Evolutionary conservation across 2,113 vertebrate species (phyloP).

Genomic region (Muntiacus muntjak): DNA sequence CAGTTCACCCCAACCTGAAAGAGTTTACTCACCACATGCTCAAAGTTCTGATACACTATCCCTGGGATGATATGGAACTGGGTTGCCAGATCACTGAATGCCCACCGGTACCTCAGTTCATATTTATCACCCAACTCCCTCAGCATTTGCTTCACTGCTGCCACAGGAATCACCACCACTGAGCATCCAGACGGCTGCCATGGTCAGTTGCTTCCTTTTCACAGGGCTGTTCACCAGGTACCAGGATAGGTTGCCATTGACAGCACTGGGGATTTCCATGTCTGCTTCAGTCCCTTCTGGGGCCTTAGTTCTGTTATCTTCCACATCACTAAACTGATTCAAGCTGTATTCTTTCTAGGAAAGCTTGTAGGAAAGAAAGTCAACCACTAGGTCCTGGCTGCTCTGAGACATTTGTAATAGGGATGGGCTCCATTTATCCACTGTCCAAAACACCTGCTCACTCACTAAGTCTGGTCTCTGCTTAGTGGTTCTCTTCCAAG

Average conservation of each 20-base stretch:
- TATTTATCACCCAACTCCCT: conserved; percentile 94
- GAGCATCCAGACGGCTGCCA: conserved; percentile 80
- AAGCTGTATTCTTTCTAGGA: conserved; percentile 90
- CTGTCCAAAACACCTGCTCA: conserved; percentile 79
- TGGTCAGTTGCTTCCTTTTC: conserved; percentile 86
- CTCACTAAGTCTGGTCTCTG: conserved; percentile 64
- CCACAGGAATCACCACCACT: conserved; percentile 44
- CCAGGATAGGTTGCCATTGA: conserved; percentile 65
- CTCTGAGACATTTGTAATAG: conserved; percentile 88
- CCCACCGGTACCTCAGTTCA: conserved; percentile 82
- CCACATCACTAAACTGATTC: conserved; percentile 82
- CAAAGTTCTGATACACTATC: conserved; percentile 85
- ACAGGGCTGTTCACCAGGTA: conserved; percentile 72
- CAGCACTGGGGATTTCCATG: conserved; percentile 63
- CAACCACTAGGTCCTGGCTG: conserved; percentile 92
- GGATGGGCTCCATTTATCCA: conserved; percentile 79
- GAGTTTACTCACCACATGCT: conserved; percentile 97
- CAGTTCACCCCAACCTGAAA: conserved; percentile 99
- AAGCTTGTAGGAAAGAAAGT: conserved; percentile 94
- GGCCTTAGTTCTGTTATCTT: conserved; percentile 81
- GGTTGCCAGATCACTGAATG: conserved; percentile 95
- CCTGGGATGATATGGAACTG: conserved; percentile 93
- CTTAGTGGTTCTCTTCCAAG: conserved; percentile 53
- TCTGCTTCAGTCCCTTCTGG: conserved; percentile 70
- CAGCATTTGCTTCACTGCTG: conserved; percentile 87